A percentile compares a stretch with the other conserved stretches of the same genome.
These are phyloP conservation scores for Lindbergichthys nudifrons DNA, from an alignment of 2,797 vertebrate genomes.

Conservation along the genomic window DNA sequence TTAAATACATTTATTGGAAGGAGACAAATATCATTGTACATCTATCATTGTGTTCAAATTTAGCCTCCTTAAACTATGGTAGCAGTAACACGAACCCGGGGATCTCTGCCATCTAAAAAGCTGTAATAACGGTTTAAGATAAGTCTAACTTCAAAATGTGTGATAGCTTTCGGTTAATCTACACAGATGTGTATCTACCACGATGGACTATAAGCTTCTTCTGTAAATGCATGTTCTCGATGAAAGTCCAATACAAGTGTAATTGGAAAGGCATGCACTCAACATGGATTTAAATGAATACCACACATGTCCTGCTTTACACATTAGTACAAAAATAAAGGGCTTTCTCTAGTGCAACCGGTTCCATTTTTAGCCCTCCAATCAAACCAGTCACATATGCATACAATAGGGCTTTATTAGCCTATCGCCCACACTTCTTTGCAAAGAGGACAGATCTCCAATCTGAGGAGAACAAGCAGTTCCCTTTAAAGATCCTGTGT, in stretches of 20 bases:
- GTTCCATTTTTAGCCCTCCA: conserved; percentile 75
- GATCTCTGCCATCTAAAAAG: conserved; percentile 71
- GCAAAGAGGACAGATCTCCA: conserved; percentile 76
- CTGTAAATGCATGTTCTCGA: conserved; percentile 59
- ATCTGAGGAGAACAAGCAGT: conserved; percentile 81
- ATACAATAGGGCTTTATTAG: conserved; percentile 77
- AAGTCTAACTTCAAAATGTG: conserved; percentile 71
- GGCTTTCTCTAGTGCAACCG: conserved; percentile 55
- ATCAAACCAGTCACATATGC: conserved; percentile 69
- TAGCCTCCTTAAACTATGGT: conserved; percentile 34
- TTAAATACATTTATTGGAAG: conserved; percentile 55
- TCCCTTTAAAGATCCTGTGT: conserved; percentile 80
- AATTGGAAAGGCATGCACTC: conserved; percentile 67
- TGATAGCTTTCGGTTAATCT: conserved; percentile 74
- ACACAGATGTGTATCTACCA: conserved; percentile 76
- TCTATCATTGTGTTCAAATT: conserved; percentile 57
- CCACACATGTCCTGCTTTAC: conserved; percentile 68
- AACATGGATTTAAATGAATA: conserved; percentile 75
- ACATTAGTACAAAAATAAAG: conserved; percentile 64
- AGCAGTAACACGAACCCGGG: conserved; percentile 45
- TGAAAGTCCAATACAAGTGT: conserved; percentile 60
- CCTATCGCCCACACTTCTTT: conserved; percentile 60
- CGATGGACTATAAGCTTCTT: conserved; percentile 64
- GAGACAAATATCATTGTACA: conserved; percentile 59
- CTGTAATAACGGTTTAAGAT: conserved; percentile 63